Percentiles rank a stretch among this genome's conserved stretches.
These are phyloP conservation scores for Itoplectis maculator DNA, from an alignment of 2,888 invertebrate genomes.

Conservation along the genomic window DNA sequence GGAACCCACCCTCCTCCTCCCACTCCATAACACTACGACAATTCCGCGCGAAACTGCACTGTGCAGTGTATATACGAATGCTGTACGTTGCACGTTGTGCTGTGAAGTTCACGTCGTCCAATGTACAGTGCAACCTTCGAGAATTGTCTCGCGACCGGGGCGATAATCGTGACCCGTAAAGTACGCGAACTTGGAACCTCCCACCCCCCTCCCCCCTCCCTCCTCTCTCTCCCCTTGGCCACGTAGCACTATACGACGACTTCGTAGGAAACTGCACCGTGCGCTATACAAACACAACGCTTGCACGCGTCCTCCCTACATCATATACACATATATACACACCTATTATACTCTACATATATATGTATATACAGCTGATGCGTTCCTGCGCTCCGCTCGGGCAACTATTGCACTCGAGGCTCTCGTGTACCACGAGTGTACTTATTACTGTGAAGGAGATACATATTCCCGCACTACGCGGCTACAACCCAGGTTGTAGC, in stretches of 20 bases:
- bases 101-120: too few species aligned
- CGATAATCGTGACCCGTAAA: slow-evolving; percentile 76
- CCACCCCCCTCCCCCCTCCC: too few species aligned
- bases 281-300: neutral
- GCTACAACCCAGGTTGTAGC: neutral
- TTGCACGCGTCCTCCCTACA: too few species aligned
- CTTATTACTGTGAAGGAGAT: slow-evolving; percentile 55
- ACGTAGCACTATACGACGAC: neutral
- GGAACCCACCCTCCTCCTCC: too few species aligned
- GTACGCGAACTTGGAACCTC: slow-evolving; percentile 64
- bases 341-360: too few species aligned
- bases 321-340: slow-evolving; percentile 11
- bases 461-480: slow-evolving; percentile 18
- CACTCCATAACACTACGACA: too few species aligned
- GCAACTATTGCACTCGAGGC: slow-evolving; percentile 31
- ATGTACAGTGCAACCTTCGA: slow-evolving; percentile 72
- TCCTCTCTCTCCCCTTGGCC: too few species aligned
- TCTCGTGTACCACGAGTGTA: slow-evolving; percentile 34
- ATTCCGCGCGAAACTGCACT: neutral
- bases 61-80: slow-evolving; percentile 14
- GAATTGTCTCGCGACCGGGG: slow-evolving; percentile 69
- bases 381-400: slow-evolving; percentile 22
- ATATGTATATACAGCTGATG: slow-evolving; percentile 30
- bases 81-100: too few species aligned
- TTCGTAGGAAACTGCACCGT: neutral